Percentiles rank a stretch among this genome's conserved stretches.
Evolutionary conservation across 2,797 vertebrate species (phyloP).

Genomic region (Danio albolineatus): DNA sequence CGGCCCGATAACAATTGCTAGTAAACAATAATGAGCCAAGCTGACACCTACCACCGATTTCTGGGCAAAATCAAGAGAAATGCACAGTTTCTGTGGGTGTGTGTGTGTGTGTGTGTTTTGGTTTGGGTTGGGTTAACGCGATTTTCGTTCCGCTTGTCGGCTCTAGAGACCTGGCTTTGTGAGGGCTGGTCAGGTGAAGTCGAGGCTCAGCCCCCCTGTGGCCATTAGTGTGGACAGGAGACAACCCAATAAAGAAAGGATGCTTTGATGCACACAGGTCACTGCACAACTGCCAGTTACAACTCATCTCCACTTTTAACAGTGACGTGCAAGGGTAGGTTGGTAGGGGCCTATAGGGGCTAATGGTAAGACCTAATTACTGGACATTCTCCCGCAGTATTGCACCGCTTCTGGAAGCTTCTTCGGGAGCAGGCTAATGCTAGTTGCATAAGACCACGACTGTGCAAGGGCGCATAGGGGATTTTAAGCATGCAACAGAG

Average conservation of each 20-base stretch:
- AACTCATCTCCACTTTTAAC: constrained; percentile 71
- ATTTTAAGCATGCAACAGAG: constrained; percentile 37
- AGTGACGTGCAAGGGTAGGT: constrained; percentile 66
- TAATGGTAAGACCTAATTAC: constrained; percentile 75
- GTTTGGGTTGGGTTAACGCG: constrained; percentile 79
- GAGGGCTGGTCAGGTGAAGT: constrained; percentile 83
- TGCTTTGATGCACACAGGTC: constrained; percentile 83
- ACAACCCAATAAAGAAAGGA: constrained; percentile 81
- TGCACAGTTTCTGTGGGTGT: constrained; percentile 62
- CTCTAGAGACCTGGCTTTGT: constrained; percentile 78
- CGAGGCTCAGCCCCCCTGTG: constrained; percentile 77
- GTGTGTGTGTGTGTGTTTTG: constrained; percentile 70
- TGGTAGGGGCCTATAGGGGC: constrained; percentile 16
- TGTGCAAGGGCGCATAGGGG: constrained; percentile 42
- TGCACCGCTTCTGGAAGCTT: constrained; percentile 62
- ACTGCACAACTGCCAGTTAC: constrained; percentile 84
- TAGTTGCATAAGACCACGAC: constrained; percentile 36
- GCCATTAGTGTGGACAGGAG: constrained; percentile 84
- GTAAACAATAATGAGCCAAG: constrained; percentile 78
- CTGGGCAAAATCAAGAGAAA: constrained; percentile 66
- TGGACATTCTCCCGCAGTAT: constrained; percentile 64
- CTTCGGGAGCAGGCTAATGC: constrained; percentile 33
- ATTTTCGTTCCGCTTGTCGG: constrained; percentile 84
- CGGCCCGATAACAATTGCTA: constrained; percentile 68
- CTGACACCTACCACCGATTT: constrained; percentile 79